Percentiles rank a stretch among this genome's conserved stretches.
Evolutionary conservation across 2,888 invertebrate species (phyloP).

Genomic region (Amphimallon solstitiale): DNA sequence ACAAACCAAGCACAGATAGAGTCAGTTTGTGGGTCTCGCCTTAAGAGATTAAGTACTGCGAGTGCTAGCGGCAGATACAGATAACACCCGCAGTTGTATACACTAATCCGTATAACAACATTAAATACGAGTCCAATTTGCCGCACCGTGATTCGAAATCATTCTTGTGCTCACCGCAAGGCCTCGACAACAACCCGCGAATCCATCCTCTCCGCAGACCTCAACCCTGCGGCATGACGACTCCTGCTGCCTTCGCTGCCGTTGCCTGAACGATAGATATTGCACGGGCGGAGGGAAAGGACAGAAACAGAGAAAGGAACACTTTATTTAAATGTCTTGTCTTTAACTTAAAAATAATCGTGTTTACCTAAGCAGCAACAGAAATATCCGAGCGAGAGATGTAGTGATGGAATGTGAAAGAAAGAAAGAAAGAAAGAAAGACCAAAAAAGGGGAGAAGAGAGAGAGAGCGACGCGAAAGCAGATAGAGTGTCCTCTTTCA

Average conservation of each 20-base stretch:
- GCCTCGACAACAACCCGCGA: slow-evolving; percentile 53
- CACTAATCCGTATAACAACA: slow-evolving; percentile 66
- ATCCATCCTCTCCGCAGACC: slow-evolving; percentile 49
- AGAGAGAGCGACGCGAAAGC: too few relatives aligned
- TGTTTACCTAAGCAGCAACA: slow-evolving; percentile 52
- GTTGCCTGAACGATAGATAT: background rate
- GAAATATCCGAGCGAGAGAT: slow-evolving; percentile 50
- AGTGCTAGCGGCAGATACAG: slow-evolving; percentile 61
- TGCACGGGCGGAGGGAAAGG: background rate
- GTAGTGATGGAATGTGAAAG: background rate
- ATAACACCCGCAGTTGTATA: slow-evolving; percentile 55
- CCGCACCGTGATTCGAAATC: slow-evolving; percentile 64
- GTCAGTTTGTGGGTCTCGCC: slow-evolving; percentile 45
- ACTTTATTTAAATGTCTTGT: slow-evolving; percentile 51
- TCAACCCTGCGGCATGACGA: slow-evolving; percentile 50
- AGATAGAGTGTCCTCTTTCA: too few relatives aligned
- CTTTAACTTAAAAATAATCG: slow-evolving; percentile 53
- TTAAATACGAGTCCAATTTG: slow-evolving; percentile 67
- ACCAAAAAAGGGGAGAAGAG: too few relatives aligned
- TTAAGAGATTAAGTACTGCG: slow-evolving; percentile 60
- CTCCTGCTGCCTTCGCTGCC: background rate
- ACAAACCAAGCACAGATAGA: slow-evolving; percentile 35
- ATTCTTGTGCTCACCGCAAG: slow-evolving; percentile 55
- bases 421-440: background rate
- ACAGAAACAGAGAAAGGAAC: background rate